phyloP scores from a whole-genome alignment of 2,113 vertebrate species.

The Charadrius vociferus region DNA sequence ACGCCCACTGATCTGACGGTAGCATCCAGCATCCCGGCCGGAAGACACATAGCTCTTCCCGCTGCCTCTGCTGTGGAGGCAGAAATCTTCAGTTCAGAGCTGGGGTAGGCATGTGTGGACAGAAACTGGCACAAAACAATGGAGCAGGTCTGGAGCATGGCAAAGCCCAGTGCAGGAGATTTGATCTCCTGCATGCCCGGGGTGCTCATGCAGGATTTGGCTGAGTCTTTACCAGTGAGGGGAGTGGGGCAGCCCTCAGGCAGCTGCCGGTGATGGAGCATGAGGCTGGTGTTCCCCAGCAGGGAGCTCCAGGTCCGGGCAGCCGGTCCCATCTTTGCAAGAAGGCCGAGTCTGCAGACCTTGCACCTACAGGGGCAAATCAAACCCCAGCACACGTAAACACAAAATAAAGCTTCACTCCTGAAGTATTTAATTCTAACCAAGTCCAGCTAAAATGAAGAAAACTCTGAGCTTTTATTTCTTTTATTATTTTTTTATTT shows the following conservation, averaged over 20 bases:
- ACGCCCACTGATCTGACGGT: background rate
- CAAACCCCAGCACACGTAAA: background rate
- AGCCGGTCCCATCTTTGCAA: fast-evolving
- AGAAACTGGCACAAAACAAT: fast-evolving
- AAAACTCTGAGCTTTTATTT: background rate
- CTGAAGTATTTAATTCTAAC: background rate
- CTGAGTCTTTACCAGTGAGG: background rate
- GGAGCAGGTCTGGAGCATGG: background rate
- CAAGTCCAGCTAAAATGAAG: background rate
- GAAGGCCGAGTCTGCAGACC: background rate
- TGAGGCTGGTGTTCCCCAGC: background rate
- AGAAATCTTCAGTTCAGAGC: background rate
- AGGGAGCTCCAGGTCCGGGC: fast-evolving
- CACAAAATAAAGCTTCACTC: background rate
- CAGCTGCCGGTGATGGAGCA: background rate
- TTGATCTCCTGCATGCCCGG: background rate
- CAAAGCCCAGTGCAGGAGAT: background rate
- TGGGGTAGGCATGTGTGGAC: background rate
- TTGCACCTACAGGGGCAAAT: background rate
- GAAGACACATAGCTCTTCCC: background rate
- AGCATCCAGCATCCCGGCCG: fast-evolving
- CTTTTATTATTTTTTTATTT: background rate
- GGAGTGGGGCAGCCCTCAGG: fast-evolving
- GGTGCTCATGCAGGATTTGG: background rate
- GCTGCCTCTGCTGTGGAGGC: background rate